Evolutionary conservation across 2,888 invertebrate species (phyloP), one percentile per base, ranked within the genome.

Genomic region (Andrena trimmerana): DNA sequence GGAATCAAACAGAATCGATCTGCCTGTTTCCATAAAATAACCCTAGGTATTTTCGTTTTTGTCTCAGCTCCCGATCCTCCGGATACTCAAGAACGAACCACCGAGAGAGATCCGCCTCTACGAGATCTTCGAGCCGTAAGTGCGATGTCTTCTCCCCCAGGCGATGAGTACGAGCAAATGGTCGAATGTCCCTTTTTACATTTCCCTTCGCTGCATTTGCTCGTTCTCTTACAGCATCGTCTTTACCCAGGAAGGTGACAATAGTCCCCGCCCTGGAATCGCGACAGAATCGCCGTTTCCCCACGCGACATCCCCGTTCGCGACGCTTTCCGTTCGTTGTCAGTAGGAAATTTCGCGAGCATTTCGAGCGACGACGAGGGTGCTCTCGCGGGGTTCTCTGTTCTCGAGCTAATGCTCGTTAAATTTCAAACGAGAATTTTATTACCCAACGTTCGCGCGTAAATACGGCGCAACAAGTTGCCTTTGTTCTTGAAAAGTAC

Each of bases 381-480:
- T 57, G 57, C 57, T 57, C 24, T 13, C 54, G 10, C 54, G 10
- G 10, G 54, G 54, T 24, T 10, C 54, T 24, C 54, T 4, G 42
- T 42, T 42, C 42, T 16, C 42, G 16, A 57, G 57, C 24, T 20
- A 13, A 27, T 57, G 54, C 27, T 50, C 48, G 66, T 81, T 69
- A 74, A 74, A 62, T 70, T 66, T 54, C 29, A 54, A 31, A 13
- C 48, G 8, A 6, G 27, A 54, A 73, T 74, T 70, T 81, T 62
- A 54, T 54, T n/a, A 59, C 24, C 20, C 29, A 20, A 3, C 20
- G 29, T 36, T n/a, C 10, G 48, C 29, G 65, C 65, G 36, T 59
- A 31, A 42, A 57, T 42, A 57, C 59, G 54, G 36, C 24, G 81
- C 81, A 75, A 82, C 81, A 82, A 81, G 81, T 75, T 70, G 81